Percentiles rank a stretch among this genome's conserved stretches.
These are phyloP conservation scores for Phenganax stokvisi DNA, from an alignment of 92 coral and sea anemone genomes.

Conservation along the genomic window DNA sequence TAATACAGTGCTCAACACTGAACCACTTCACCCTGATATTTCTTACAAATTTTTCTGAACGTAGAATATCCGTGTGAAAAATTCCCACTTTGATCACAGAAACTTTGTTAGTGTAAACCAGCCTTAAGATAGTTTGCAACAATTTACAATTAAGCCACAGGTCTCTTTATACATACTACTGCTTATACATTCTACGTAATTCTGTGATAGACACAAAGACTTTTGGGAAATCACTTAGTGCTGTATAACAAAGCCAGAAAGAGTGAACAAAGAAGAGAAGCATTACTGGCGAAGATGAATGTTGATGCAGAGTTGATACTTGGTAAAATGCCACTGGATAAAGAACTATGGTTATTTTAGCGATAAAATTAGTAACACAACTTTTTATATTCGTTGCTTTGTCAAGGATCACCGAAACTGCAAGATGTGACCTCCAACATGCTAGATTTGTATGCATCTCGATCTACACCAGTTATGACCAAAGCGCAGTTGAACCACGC, in stretches of 20 bases:
- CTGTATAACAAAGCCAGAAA: conserved; percentile 64
- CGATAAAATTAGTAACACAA: neutral
- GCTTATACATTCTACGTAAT: neutral
- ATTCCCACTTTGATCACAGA: neutral
- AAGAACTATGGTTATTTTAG: neutral
- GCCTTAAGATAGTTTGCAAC: no score
- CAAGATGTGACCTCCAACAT: conserved; percentile 54
- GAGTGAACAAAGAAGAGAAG: conserved; percentile 86
- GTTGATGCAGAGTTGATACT: conserved; percentile 83
- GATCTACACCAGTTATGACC: conserved; percentile 85
- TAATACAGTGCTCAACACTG: no score
- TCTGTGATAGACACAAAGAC: conserved; percentile 56
- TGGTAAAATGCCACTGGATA: conserved; percentile 48
- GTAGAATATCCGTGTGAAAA: no score
- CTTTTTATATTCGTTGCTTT: neutral
- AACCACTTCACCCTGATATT: no score
- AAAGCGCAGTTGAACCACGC: conserved; percentile 83
- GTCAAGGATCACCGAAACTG: conserved; percentile 71
- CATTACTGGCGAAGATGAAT: conserved; percentile 77
- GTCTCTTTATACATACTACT: neutral
- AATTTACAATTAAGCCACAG: neutral
- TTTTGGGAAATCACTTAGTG: conserved; percentile 82
- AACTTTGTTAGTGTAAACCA: no score
- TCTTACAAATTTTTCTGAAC: no score
- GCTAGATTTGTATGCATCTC: conserved; percentile 60